A percentile compares a stretch with the other conserved stretches of the same genome.
These are phyloP conservation scores for Menura novaehollandiae DNA, from an alignment of 2,113 vertebrate species.

Conservation along the genomic window DNA sequence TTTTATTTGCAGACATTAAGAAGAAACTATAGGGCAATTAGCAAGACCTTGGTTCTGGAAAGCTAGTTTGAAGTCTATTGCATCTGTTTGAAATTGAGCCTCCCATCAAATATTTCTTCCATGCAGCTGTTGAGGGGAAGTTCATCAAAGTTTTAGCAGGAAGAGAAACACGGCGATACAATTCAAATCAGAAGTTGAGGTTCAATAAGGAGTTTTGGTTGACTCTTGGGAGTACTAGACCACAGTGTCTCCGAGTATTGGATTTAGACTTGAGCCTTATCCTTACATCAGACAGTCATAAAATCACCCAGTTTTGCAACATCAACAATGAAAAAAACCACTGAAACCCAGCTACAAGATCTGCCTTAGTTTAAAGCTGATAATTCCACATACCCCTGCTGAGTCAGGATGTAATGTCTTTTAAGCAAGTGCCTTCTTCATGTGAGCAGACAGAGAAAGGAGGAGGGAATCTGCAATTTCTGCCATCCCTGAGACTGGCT, in stretches of 20 bases:
- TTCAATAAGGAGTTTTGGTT: not conserved
- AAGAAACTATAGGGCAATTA: conserved; percentile 19
- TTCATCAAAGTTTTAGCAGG: not conserved
- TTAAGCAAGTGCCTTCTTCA: not conserved
- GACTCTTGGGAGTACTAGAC: not conserved
- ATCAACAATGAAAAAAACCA: not conserved
- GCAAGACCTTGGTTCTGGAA: not conserved
- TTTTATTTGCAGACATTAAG: conserved; percentile 12
- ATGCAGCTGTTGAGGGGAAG: not conserved
- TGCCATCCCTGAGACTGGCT: not conserved
- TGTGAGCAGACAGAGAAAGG: not conserved
- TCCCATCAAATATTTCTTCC: not conserved
- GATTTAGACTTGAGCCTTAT: not conserved
- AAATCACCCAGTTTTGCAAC: not conserved
- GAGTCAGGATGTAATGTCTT: not conserved
- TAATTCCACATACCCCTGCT: accelerated
- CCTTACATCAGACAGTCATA: not conserved
- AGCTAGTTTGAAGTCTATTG: not conserved
- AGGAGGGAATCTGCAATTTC: not conserved
- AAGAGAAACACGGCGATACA: not conserved
- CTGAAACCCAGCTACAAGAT: not conserved
- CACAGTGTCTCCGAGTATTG: not conserved
- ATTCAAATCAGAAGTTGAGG: not conserved
- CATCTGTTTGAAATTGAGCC: not conserved
- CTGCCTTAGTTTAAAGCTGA: not conserved